A percentile compares a stretch with the other conserved stretches of the same genome.
Conservation (phyloP, 2,113 vertebrate species). For the Rhombomys opimus region DNA sequence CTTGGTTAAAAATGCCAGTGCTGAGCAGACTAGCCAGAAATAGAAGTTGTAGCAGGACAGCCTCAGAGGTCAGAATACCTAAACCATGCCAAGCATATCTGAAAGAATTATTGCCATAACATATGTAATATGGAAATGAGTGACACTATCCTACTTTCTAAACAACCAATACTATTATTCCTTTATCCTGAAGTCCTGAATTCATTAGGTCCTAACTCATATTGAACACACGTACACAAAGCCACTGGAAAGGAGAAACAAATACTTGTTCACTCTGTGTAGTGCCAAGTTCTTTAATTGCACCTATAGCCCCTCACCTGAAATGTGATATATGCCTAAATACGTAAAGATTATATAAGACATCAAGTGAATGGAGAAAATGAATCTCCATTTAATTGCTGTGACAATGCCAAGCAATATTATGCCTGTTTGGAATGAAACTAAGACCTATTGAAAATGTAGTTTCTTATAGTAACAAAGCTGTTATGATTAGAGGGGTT, state of each 20-base stretch:
- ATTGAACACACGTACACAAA: background rate
- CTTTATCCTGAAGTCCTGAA: background rate
- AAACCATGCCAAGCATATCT: constrained; percentile 32
- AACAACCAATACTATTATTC: background rate
- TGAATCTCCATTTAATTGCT: constrained; percentile 60
- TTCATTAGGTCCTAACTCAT: background rate
- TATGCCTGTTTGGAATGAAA: constrained; percentile 21
- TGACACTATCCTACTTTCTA: constrained; percentile 33
- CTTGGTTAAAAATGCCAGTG: background rate
- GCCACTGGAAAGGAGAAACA: constrained; percentile 14
- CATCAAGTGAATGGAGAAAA: background rate
- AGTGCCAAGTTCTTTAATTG: constrained; percentile 61
- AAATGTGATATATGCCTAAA: background rate
- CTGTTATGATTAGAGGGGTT: constrained; percentile 29
- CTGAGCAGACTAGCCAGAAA: constrained; percentile 11
- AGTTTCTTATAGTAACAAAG: background rate
- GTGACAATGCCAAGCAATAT: constrained; percentile 11
- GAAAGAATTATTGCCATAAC: constrained; percentile 39
- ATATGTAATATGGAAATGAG: constrained; percentile 22
- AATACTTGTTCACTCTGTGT: constrained; percentile 27
- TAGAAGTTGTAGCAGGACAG: background rate
- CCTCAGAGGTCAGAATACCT: constrained; percentile 59
- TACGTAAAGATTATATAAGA: constrained; percentile 29
- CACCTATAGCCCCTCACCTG: constrained; percentile 23
- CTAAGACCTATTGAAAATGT: background rate